Evolutionary conservation across 2,888 invertebrate species (phyloP), one percentile per base, ranked within the genome.

Genomic region (Drosophila quasianomalipes): DNA sequence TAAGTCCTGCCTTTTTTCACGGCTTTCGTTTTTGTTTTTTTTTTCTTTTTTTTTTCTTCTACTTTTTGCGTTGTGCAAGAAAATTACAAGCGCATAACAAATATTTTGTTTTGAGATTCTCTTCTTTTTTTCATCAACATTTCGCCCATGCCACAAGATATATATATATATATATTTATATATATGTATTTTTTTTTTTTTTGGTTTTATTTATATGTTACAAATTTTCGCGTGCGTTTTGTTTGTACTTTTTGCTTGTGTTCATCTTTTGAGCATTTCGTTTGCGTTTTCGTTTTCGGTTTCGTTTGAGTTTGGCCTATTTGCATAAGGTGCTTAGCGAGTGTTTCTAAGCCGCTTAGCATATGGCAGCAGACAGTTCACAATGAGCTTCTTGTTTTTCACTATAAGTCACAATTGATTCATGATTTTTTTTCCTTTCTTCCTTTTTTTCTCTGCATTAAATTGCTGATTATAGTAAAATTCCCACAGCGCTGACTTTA

Each of bases 31-130:
- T 73, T 53, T 53, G 51, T 30, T 47, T 39, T 39, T 57, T 47
- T 44, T 4, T 31, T n/a, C 37, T 67, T 44, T 37, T 47, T 39
- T 39, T 53, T 41, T 44, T 54, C 44, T 37, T 70, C 76, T 47
- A 47, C 47, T 47, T 47, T 47, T 16, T 47, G 47, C 47, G 47
- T 47, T 47, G 74, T 71, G 83, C 85, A 75, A 80, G 79, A 75
- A 85, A 85, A 83, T 89, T 89, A 86, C 85, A 89, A 89, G 89
- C 89, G 89, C 75, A 86, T 89, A 86, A 86, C 89, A 86, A 89
- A 86, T 89, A 86, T 89, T 86, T 86, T 89, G 79, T 81, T 86
- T 89, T 70, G 74, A 82, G 84, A 79, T 89, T 86, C 72, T 54
- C 76, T 82, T 70, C 31, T 70, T 70, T 33, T 26, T 59, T 68